These are phyloP conservation scores for Hypotaenidia philippensis DNA, from an alignment of 2,797 vertebrate genomes.

Conservation along the genomic window DNA sequence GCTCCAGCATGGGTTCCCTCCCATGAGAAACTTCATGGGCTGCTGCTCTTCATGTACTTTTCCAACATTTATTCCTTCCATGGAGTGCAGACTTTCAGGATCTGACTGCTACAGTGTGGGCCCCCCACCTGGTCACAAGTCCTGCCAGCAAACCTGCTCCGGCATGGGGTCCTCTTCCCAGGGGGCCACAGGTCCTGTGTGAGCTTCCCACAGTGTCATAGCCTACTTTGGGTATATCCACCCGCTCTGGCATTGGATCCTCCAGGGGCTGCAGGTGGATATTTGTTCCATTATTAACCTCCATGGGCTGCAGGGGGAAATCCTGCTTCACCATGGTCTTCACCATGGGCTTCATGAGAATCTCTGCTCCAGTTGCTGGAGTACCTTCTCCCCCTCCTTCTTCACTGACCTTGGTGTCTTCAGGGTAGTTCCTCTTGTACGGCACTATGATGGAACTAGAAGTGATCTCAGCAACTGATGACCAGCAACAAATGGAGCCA, in stretches of 20 bases:
- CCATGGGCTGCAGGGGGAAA: too few species aligned
- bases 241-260: rapidly evolving
- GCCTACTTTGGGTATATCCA: background rate
- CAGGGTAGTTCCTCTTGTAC: background rate
- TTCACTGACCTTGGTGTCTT: background rate
- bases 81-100: background rate
- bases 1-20: background rate
- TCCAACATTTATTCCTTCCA: too few species aligned
- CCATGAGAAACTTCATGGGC: background rate
- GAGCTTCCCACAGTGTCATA: rapidly evolving
- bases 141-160: background rate
- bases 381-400: background rate
- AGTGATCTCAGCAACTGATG: too few species aligned
- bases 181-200: rapidly evolving
- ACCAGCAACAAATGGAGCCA: too few species aligned
- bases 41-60: background rate
- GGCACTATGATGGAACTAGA: too few species aligned
- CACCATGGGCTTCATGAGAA: background rate
- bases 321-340: background rate
- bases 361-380: rapidly evolving
- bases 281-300: background rate
- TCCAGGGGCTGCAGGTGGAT: too few species aligned
- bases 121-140: too few species aligned
- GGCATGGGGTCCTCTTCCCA: rapidly evolving
- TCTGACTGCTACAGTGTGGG: rapidly evolving